Evolutionary conservation across 2,113 vertebrate species (phyloP), one percentile per base, ranked within the genome.

Genomic region (Psammodynastes pulverulentus): DNA sequence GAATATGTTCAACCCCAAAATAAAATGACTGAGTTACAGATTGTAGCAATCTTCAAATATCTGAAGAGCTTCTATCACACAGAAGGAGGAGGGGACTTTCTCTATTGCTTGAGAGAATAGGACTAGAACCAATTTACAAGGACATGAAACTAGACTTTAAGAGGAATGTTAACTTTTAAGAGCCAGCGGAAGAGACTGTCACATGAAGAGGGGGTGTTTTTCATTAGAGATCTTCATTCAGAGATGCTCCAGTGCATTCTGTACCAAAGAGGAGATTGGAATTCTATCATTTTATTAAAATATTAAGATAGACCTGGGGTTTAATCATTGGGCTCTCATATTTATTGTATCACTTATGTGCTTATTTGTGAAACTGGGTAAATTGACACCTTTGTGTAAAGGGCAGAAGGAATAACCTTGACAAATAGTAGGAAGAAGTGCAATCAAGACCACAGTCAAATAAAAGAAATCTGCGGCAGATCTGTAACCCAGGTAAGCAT

Each of bases 281-380:
- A 21, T 79, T 39, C 72, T 79, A 79, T 21, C 15, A 19, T 79
- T 79, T 39, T 26, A 94, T 26, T 88, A 84, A 93, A 94, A 95
- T 1, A 0, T 0, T 3, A 26, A 72, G n/a, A 86, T 29, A 34
- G 26, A 3, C 89, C 89, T 84, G 43, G 45, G 49, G 62, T 67
- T 90, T 89, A 93, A 92, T 45, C 52, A 86, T 5, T 72, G 29
- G 90, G 62, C 19, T 4, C 84, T 92, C 43, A 39, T 0, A 0
- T 92, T 89, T 48, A 87, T 1, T 62, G 26, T 51, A 26, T 49
- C 15, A 39, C 24, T 51, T 58, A 48, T 62, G 39, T 91, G 85
- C 2, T 67, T n/a, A 87, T 87, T 48, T 91, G n/a, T 48, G 15
- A 17, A 29, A 89, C 9, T 67, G 26, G 15, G 46, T 51, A 54